phyloP scores from a whole-genome alignment of 2,888 invertebrate species.

The Druceiella hillmani region DNA sequence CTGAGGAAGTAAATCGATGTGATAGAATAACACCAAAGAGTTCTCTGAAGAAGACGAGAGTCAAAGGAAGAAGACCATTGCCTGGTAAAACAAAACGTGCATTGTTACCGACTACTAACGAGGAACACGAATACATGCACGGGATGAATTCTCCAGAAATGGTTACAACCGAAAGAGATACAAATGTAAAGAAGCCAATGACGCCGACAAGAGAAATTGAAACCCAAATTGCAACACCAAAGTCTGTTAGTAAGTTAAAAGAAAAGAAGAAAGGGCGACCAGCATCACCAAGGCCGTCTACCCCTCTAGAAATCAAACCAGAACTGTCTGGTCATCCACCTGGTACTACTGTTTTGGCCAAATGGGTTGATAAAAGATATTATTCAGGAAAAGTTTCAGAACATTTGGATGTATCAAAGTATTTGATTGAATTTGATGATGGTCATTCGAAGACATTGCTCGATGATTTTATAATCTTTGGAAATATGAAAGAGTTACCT shows the following conservation, averaged over 20 bases:
- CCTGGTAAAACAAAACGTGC: conserved; percentile 43
- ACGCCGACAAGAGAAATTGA: conserved; percentile 41
- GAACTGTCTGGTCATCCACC: conserved; percentile 40
- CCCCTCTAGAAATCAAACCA: conserved; percentile 39
- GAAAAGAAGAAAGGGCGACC: conserved; percentile 32
- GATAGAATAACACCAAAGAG: conserved; percentile 50
- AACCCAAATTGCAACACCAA: conserved; percentile 39
- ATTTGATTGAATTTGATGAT: conserved; percentile 59
- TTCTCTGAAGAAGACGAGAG: conserved; percentile 42
- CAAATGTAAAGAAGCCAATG: conserved; percentile 32
- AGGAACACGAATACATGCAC: conserved; percentile 43
- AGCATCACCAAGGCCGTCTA: conserved; percentile 41
- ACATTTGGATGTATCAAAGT: conserved; percentile 53
- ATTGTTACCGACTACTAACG: conserved; percentile 39
- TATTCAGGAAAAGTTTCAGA: conserved; percentile 58
- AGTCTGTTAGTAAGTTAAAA: conserved; percentile 42
- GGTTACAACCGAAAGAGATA: conserved; percentile 40
- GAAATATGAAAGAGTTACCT: conserved; percentile 45
- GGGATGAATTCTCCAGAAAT: conserved; percentile 49
- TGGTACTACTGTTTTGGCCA: conserved; percentile 54
- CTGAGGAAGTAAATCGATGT: conserved; percentile 38
- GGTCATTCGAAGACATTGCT: conserved; percentile 53
- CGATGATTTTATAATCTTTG: conserved; percentile 58
- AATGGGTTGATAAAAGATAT: conserved; percentile 63
- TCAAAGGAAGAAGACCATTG: conserved; percentile 42